Percentiles rank a stretch among this genome's conserved stretches.
These are phyloP conservation scores for Zosterops lateralis DNA, from an alignment of 2,113 vertebrate species.

Conservation along the genomic window DNA sequence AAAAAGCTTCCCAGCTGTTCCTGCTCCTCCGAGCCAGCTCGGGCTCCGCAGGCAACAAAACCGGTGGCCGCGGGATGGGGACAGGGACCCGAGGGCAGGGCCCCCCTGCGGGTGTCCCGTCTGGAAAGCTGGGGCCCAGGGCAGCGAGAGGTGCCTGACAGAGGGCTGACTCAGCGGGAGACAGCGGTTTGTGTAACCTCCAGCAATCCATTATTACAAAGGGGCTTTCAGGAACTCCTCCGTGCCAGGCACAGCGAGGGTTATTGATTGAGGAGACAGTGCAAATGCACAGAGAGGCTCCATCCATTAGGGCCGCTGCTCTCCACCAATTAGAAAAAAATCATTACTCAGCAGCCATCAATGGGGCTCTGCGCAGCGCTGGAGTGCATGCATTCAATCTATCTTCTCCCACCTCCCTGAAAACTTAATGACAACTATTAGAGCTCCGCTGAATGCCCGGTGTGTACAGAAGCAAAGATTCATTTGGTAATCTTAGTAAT, in stretches of 20 bases:
- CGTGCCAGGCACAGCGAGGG: slow-evolving; percentile 71
- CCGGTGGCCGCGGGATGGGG: background rate
- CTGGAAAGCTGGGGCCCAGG: slow-evolving; percentile 45
- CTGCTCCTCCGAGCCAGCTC: background rate
- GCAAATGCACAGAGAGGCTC: slow-evolving; percentile 77
- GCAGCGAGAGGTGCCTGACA: slow-evolving; percentile 44
- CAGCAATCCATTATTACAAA: slow-evolving; percentile 79
- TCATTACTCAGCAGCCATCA: slow-evolving; percentile 84
- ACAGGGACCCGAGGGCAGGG: background rate
- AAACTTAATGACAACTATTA: slow-evolving; percentile 86
- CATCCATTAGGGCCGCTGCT: slow-evolving; percentile 83
- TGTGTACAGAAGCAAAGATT: slow-evolving; percentile 81
- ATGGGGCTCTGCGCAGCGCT: slow-evolving; percentile 72
- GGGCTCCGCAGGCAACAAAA: background rate
- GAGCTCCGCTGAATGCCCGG: slow-evolving; percentile 77
- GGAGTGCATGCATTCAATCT: slow-evolving; percentile 75
- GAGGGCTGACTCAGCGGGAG: slow-evolving; percentile 68
- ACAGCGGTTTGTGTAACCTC: slow-evolving; percentile 67
- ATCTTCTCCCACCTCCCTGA: slow-evolving; percentile 69
- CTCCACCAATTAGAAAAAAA: slow-evolving; percentile 85
- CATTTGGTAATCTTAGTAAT: slow-evolving; percentile 80
- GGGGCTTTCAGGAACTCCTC: slow-evolving; percentile 78
- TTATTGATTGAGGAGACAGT: slow-evolving; percentile 84
- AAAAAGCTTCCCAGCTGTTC: slow-evolving; percentile 41
- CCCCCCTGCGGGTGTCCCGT: slow-evolving; percentile 14